phyloP scores from a whole-genome alignment of 2,113 vertebrate species.

The Procavia capensis region DNA sequence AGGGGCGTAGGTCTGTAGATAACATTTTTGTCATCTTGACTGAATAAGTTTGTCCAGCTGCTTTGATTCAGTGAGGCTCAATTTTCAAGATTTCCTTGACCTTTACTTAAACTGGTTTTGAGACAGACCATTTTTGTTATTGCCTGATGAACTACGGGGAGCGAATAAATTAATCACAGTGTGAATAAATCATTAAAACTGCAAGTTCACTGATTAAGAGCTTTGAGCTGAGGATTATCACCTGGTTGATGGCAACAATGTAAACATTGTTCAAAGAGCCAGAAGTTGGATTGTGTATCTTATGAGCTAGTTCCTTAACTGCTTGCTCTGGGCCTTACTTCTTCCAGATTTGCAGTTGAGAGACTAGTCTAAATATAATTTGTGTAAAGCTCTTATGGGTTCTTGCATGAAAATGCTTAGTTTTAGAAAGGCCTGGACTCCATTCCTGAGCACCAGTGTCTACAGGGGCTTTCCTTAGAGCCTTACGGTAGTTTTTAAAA shows the following conservation, averaged over 20 bases:
- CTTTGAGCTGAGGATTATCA: conserved; percentile 72
- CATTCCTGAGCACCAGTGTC: not conserved
- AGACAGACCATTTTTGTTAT: conserved; percentile 68
- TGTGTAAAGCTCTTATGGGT: not conserved
- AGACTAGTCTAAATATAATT: not conserved
- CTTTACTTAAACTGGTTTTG: conserved; percentile 69
- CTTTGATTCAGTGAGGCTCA: conserved; percentile 71
- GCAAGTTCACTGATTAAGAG: conserved; percentile 52
- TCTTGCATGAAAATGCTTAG: not conserved
- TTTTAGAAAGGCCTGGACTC: conserved; percentile 18
- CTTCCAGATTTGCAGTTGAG: not conserved
- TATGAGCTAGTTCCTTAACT: not conserved
- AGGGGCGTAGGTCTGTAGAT: conserved; percentile 3
- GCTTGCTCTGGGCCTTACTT: not conserved
- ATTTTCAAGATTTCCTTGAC: conserved; percentile 78
- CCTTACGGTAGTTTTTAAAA: not conserved
- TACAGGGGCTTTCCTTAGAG: not conserved
- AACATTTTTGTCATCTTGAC: conserved; percentile 36
- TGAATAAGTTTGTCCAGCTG: conserved; percentile 71
- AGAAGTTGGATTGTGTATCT: conserved; percentile 29
- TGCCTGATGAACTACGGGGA: conserved; percentile 55
- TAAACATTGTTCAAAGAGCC: conserved; percentile 46
- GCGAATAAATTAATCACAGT: conserved; percentile 72
- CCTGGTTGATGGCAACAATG: conserved; percentile 51
- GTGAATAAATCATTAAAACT: conserved; percentile 77